Percentiles rank a stretch among this genome's conserved stretches.
These are phyloP conservation scores for Eudemis profundana DNA, from an alignment of 2,888 invertebrate genomes.

Conservation along the genomic window DNA sequence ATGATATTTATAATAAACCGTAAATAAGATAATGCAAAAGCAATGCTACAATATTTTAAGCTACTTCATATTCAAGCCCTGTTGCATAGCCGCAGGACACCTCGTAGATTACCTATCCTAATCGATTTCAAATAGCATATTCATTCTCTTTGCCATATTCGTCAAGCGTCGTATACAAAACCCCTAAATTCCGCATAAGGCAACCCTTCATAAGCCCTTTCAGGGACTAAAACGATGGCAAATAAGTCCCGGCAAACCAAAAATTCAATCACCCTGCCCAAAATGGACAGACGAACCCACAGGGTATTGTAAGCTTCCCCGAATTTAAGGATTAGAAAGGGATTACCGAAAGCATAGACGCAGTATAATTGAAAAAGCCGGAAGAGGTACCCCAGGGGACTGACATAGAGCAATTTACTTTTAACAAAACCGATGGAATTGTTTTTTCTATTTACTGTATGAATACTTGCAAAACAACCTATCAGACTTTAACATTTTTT, in stretches of 20 bases:
- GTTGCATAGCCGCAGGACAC: no score
- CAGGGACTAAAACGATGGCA: background rate
- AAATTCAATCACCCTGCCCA: slow-evolving; percentile 31
- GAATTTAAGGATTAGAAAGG: slow-evolving; percentile 41
- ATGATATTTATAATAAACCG: no score
- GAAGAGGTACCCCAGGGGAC: slow-evolving; percentile 30
- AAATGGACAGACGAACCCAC: slow-evolving; percentile 28
- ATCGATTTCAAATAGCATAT: no score
- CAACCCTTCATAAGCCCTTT: slow-evolving; percentile 13
- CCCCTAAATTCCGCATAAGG: background rate
- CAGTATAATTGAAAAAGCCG: slow-evolving; percentile 42
- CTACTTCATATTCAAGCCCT: no score
- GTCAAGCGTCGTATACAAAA: background rate
- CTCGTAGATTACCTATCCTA: no score
- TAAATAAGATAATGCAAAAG: no score
- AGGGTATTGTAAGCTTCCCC: slow-evolving; percentile 27
- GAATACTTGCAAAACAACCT: slow-evolving; percentile 1
- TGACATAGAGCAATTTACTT: slow-evolving; percentile 38
- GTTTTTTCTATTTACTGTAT: slow-evolving; percentile 18
- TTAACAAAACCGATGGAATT: slow-evolving; percentile 34
- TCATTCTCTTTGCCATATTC: background rate
- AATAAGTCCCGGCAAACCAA: slow-evolving; percentile 18
- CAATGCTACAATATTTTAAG: no score
- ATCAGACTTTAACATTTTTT: background rate
- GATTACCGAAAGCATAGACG: slow-evolving; percentile 38